These are phyloP conservation scores for Euthynnus affinis DNA, from an alignment of 2,797 vertebrate species.

Conservation along the genomic window DNA sequence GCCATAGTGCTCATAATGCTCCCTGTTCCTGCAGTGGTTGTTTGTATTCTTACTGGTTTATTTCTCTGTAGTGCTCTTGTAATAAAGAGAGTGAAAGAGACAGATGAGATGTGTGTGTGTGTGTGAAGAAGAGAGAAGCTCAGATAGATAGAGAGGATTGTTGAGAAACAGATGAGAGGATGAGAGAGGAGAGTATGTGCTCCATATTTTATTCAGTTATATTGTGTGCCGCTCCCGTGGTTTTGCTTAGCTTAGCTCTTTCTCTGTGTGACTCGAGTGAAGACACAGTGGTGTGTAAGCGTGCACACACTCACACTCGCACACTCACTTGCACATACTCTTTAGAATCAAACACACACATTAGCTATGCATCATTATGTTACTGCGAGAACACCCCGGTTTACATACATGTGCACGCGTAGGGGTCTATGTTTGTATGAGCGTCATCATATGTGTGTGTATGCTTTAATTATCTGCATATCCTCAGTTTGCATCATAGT, in stretches of 20 bases:
- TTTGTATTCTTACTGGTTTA: conserved; percentile 22
- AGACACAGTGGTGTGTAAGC: conserved; percentile 45
- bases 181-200: conserved; percentile 46
- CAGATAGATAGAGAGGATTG: conserved; percentile 29
- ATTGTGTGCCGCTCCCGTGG: conserved; percentile 42
- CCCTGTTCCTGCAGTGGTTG: conserved; percentile 16
- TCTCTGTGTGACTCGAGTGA: conserved; percentile 43
- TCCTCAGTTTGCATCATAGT: conserved; percentile 13
- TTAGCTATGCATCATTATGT: conserved; percentile 22
- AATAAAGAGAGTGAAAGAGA: conserved; percentile 46
- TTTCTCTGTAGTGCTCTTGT: conserved; percentile 29
- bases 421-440: not conserved
- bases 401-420: not conserved
- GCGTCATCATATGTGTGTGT: conserved; percentile 4
- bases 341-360: not conserved
- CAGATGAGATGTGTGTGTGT: conserved; percentile 25
- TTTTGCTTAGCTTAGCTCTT: conserved; percentile 71
- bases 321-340: not conserved
- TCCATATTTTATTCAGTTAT: conserved; percentile 70
- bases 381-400: conserved; percentile 13
- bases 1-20: not conserved
- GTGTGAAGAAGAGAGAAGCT: conserved; percentile 4
- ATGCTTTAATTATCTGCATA: conserved; percentile 27
- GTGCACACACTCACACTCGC: not conserved
- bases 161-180: conserved; percentile 39